Base-by-base conservation (phyloP, 2,113 vertebrate genomes). In the Dermatemys mawii region DNA sequence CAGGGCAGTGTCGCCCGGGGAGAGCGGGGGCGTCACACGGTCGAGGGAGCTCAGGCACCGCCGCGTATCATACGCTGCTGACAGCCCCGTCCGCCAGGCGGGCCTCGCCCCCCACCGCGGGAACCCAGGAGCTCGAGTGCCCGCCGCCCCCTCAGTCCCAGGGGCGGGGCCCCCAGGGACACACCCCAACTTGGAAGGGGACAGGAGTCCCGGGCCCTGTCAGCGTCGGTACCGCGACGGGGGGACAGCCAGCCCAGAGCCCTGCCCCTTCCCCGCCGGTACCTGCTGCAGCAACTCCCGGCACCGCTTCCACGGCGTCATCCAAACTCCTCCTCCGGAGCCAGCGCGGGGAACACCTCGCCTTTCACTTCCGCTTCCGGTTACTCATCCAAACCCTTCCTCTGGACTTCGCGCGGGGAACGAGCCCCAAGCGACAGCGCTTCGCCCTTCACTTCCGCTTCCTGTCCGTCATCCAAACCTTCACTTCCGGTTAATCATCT, bases 371-470 rank as follows among this genome's bases (percentile, higher is more conserved):
- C 35, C 2, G 5, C 79, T 60, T 78, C 79, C 38, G 32, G 92
- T 67, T 17, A 67, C 0, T 2, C 8, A 3, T 46, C 35, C 11
- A 16, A 14, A 9, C 5, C 79, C 53, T 57, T 82, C 78, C 89
- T n/a, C n/a, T n/a, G n/a, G n/a, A n/a, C n/a, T n/a, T n/a, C n/a
- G 19, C 4, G 53, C 5, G 27, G 1, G 2, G 24, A 29, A 2
- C 41, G 60, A 16, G 17, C 9, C 2, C 7, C 2, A 1, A 5
- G n/a, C 41, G 3, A 44, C 24, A 16, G 3, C 67, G 32, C 8
- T 7, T 73, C 7, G 4, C 13, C 38, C 21, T 2, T 35, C 8
- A 21, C 51, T 38, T 46, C 35, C 2, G 5, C 79, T 60, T 78
- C 79, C 38, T n/a, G n/a, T n/a, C n/a, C n/a, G n/a, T n/a, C n/a